Evolutionary conservation across 2,797 vertebrate genomes (phyloP).

Genomic region (Parauchenoglanis punctatus): DNA sequence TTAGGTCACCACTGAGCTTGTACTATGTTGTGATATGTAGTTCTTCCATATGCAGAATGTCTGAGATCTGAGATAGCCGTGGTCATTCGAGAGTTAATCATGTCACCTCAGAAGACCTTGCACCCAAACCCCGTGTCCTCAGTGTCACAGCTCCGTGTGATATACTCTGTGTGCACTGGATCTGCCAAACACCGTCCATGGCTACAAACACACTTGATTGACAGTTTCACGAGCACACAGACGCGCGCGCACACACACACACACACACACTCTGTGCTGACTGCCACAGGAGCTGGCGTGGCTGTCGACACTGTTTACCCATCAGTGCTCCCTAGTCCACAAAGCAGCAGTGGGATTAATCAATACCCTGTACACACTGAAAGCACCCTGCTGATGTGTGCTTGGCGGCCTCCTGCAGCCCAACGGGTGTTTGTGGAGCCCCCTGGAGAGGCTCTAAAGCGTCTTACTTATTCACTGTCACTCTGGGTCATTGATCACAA

Average conservation of each 20-base stretch:
- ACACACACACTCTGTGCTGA: constrained; percentile 43
- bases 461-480: constrained; percentile 36
- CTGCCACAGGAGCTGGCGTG: constrained; percentile 51
- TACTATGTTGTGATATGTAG: neutral
- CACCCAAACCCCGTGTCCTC: constrained; percentile 61
- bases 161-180: constrained; percentile 58
- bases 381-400: constrained; percentile 35
- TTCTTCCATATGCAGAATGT: neutral
- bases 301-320: constrained; percentile 52
- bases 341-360: constrained; percentile 57
- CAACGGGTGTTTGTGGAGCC: constrained; percentile 40
- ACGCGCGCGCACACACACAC: constrained; percentile 32
- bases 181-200: constrained; percentile 70
- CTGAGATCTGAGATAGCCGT: neutral
- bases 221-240: constrained; percentile 30
- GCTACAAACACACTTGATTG: constrained; percentile 59
- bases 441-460: constrained; percentile 26
- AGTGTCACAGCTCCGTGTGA: constrained; percentile 66
- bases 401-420: constrained; percentile 27
- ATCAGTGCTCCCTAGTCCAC: constrained; percentile 51
- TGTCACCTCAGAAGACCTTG: constrained; percentile 64
- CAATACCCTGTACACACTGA: constrained; percentile 39
- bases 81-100: constrained; percentile 47
- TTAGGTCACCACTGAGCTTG: neutral
- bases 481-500: constrained; percentile 30